Percentiles rank a stretch among this genome's conserved stretches.
Evolutionary conservation across 2,888 invertebrate species (phyloP).

Genomic region (Sphaerophoria taeniata): DNA sequence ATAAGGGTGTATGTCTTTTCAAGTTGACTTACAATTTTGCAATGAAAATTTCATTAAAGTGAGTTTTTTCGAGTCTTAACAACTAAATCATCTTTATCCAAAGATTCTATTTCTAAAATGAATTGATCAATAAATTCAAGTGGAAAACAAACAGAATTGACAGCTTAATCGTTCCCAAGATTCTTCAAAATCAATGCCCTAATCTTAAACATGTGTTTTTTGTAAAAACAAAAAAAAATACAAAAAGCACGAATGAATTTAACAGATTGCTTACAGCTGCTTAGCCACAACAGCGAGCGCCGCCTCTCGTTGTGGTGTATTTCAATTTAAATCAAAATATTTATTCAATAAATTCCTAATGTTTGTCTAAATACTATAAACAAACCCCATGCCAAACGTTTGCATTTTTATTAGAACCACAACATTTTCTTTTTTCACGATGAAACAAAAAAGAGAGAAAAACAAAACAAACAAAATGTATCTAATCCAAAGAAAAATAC

Average conservation of each 20-base stretch:
- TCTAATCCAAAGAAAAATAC: conserved; percentile 8
- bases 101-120: not conserved
- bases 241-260: conserved; percentile 28
- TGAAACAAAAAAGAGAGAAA: conserved; percentile 14
- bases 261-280: conserved; percentile 3
- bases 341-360: conserved; percentile 60
- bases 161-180: conserved; percentile 51
- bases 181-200: conserved; percentile 35
- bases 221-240: not conserved
- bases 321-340: conserved; percentile 46
- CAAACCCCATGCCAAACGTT: conserved; percentile 35
- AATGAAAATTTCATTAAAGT: too few species aligned
- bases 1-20: too few species aligned
- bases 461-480: conserved; percentile 21
- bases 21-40: too few species aligned
- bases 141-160: conserved; percentile 40
- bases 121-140: not conserved
- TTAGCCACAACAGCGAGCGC: not conserved
- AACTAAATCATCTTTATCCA: too few species aligned
- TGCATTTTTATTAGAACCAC: conserved; percentile 29
- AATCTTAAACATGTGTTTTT: conserved; percentile 39
- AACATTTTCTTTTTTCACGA: conserved; percentile 24
- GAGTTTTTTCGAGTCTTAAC: too few species aligned
- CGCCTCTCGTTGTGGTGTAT: not conserved
- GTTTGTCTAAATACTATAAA: conserved; percentile 58